Conservation (phyloP, 2,797 vertebrate species). For the Gymnodraco acuticeps region DNA sequence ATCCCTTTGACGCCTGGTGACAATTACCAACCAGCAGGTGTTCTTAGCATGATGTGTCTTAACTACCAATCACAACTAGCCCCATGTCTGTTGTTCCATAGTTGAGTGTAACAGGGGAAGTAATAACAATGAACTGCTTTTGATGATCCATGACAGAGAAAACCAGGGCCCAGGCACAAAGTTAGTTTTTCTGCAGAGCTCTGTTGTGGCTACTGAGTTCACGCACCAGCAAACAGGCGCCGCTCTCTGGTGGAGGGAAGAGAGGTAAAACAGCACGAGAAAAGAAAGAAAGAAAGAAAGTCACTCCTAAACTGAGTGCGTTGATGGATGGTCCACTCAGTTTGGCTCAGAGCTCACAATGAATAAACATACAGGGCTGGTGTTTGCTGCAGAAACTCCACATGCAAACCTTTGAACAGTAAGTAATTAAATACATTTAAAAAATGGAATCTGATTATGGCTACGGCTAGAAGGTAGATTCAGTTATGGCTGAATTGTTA, state of each 20-base stretch:
- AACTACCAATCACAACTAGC: slow-evolving; percentile 61
- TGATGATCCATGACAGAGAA: slow-evolving; percentile 62
- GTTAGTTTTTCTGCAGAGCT: slow-evolving; percentile 61
- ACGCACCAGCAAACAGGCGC: slow-evolving; percentile 54
- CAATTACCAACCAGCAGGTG: slow-evolving; percentile 73
- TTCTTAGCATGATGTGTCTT: slow-evolving; percentile 49
- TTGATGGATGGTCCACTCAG: slow-evolving; percentile 63
- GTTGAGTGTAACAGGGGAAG: slow-evolving; percentile 59
- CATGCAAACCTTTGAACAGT: slow-evolving; percentile 53
- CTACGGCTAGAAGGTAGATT: slow-evolving; percentile 34
- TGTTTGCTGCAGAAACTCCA: slow-evolving; percentile 36
- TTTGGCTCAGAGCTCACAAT: slow-evolving; percentile 60
- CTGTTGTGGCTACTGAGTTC: slow-evolving; percentile 27
- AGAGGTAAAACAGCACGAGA: slow-evolving; percentile 39
- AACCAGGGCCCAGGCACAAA: slow-evolving; percentile 34
- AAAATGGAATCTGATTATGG: slow-evolving; percentile 53
- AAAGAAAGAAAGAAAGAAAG: slow-evolving; percentile 49
- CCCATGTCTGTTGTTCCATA: slow-evolving; percentile 47
- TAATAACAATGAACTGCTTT: slow-evolving; percentile 59
- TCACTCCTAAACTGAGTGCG: slow-evolving; percentile 43
- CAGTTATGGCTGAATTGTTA: slow-evolving; percentile 38
- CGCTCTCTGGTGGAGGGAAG: slow-evolving; percentile 48
- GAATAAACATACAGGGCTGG: slow-evolving; percentile 59
- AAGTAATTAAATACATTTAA: slow-evolving; percentile 30
- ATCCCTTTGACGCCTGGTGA: slow-evolving; percentile 45